Percentiles rank a stretch among this genome's conserved stretches.
phyloP scores from a whole-genome alignment of 1,140 invertebrate species.

The Brachionus koreanus region DNA sequence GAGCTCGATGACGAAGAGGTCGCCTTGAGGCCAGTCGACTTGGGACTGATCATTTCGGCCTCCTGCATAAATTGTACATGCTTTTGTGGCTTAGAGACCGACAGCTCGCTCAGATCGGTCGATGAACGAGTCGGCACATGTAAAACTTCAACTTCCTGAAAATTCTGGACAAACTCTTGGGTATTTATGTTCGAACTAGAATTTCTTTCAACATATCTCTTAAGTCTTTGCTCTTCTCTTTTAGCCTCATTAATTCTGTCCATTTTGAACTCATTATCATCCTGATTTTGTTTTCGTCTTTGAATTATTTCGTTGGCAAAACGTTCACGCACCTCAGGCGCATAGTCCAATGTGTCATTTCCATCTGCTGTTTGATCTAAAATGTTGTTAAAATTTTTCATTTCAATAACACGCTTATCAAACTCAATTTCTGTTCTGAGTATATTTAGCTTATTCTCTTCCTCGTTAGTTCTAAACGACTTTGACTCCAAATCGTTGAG shows the following conservation, averaged over 20 bases:
- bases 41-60: not conserved
- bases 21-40: not conserved
- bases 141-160: not conserved
- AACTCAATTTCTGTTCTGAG: slow-evolving; percentile 34
- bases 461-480: not conserved
- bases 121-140: not conserved
- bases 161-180: not conserved
- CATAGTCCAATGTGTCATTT: slow-evolving; percentile 6
- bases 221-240: not conserved
- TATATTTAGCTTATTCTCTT: slow-evolving; percentile 31
- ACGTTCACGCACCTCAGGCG: slow-evolving; percentile 12
- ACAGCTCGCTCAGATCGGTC: not conserved
- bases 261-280: not conserved
- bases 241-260: not conserved
- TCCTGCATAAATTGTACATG: slow-evolving; percentile 18
- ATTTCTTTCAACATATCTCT: not conserved
- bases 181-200: not conserved
- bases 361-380: not conserved
- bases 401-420: slow-evolving; percentile 27
- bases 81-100: not conserved
- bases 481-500: slow-evolving; percentile 12
- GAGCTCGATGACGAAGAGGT: slow-evolving; percentile 29
- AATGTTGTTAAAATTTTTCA: not conserved
- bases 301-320: slow-evolving; percentile 18
- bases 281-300: not conserved